Percentiles rank a stretch among this genome's conserved stretches.
phyloP scores from a whole-genome alignment of 2,888 invertebrate genomes.

The Oscheius myriophilus region DNA sequence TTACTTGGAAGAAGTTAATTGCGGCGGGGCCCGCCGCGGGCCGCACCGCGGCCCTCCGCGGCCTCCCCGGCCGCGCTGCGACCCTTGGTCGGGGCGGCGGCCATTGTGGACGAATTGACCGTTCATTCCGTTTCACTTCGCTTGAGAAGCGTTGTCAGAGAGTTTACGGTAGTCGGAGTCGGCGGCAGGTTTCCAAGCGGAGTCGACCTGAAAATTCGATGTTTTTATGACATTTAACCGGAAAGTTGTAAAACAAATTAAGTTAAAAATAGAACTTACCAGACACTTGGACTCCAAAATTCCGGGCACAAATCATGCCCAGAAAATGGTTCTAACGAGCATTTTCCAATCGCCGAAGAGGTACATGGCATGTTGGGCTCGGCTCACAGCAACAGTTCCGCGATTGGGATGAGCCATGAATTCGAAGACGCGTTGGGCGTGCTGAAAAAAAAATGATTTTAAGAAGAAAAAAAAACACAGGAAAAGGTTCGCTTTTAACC shows the following conservation, averaged over 20 bases:
- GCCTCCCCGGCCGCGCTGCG: not conserved
- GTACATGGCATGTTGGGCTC: constrained; percentile 27
- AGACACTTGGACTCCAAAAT: constrained; percentile 11
- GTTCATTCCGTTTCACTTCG: not conserved
- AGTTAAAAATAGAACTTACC: constrained; percentile 2
- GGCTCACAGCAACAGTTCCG: constrained; percentile 16
- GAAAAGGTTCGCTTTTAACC: not conserved
- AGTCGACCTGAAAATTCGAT: constrained; percentile 2
- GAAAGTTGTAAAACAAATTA: too few relatives aligned
- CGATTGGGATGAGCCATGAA: constrained; percentile 24
- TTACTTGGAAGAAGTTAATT: too few relatives aligned
- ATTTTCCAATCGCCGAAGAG: constrained; percentile 26
- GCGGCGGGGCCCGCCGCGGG: too few relatives aligned
- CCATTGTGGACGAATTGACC: too few relatives aligned
- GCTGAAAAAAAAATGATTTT: constrained; percentile 2
- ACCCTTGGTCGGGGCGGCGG: not conserved
- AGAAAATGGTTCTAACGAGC: constrained; percentile 18
- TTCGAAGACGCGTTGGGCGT: not conserved
- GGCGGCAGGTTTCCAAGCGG: not conserved
- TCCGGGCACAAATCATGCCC: constrained; percentile 20
- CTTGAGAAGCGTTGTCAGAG: not conserved
- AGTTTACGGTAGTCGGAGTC: not conserved
- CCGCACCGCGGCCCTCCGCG: not conserved
- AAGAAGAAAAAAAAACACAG: not conserved
- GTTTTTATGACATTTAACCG: too few relatives aligned